Evolutionary conservation across 1,140 invertebrate genomes (phyloP), one percentile per base, ranked within the genome.

Genomic region (Laupala kohalensis): DNA sequence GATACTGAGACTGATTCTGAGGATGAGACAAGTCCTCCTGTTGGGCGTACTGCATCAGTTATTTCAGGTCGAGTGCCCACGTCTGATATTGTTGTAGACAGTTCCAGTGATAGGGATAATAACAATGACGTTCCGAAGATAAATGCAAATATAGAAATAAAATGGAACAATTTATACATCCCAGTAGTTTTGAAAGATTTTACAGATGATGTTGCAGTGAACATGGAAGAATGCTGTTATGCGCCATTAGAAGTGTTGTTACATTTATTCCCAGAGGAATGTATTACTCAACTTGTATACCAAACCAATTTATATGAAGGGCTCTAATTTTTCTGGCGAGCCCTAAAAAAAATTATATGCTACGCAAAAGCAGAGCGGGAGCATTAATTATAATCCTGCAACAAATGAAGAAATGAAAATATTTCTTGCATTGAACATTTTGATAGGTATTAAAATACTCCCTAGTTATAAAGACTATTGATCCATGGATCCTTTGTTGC

Each of bases 381-480:
- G n/a, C n/a, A n/a, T n/a, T n/a, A n/a, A 28, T 23, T 73, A 30
- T 64, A 67, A 74, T 28, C 28, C 68, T 63, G 71, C 73, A n/a
- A 74, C 72, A 24, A 29, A 5, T 25, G 71, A 76, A 37, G 75
- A 78, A 76, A 73, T 76, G n/a, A 70, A 73, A 69, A 62, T 28
- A 53, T 77, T 79, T 72, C 70, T 79, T 15, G 76, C 73, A 12
- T 72, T 77, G 13, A 76, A 78, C 64, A 69, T 77, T 29, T 9
- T 78, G 13, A 79, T 79, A 77, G 77, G 75, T 5, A 75, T 78
- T 25, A 77, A 78, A 70, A 72, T 72, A 71, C 65, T 74, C 67
- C 75, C 75, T 5, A 76, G 70, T 72, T 75, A 77, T 62, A 73
- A 73, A 65, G 74, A 78, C 75, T 81, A 81, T 71, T 82, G 79